Base-by-base conservation (phyloP, 1,140 invertebrate species). In the Mactra quadrangularis region DNA sequence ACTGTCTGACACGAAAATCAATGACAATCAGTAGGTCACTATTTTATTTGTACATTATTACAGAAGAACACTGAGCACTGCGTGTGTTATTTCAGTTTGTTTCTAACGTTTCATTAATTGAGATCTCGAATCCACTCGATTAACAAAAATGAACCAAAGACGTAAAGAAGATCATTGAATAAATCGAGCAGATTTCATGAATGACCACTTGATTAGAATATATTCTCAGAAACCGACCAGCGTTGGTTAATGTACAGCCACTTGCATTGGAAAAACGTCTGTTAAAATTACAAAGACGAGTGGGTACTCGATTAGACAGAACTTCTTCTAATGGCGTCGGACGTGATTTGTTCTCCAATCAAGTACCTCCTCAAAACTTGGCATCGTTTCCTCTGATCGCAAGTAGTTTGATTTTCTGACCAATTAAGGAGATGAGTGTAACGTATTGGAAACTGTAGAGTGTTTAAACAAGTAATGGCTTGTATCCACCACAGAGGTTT, bases 381-480 rank as follows among this genome's bases (percentile, higher is more conserved):
- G 57, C 60, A 47, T 68, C 19, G 25, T 38, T 31, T 50, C 64
- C 6, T 41, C 22, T 68, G 64, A 50, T 68, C 64, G 45, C 29
- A 25, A 50, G 38, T n/a, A 41, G 29, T 68, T 50, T 68, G 64
- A 68, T 68, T 52, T 75, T 62, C 57, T 45, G 53, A 60, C 72
- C 72, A 75, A 75, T 60, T 75, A 75, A 47, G 72, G 38, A 75
- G 7, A 3, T 13, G 27, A 47, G 53, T 25, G 7, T 55, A 33
- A 57, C 53, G 22, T n/a, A 47, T 45, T 15, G 55, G 19, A 35
- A 11, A 38, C 50, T 29, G 9, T 6, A 25, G 45, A 27, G 19
- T 74, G 27, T 74, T 74, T 74, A 50, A 74, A 74, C 71, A 74
- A 60, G 72, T 75, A 75, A 75, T 75, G 72, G 53, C 25, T 50